phyloP scores from a whole-genome alignment of 2,113 vertebrate genomes.

The Damaliscus lunatus region DNA sequence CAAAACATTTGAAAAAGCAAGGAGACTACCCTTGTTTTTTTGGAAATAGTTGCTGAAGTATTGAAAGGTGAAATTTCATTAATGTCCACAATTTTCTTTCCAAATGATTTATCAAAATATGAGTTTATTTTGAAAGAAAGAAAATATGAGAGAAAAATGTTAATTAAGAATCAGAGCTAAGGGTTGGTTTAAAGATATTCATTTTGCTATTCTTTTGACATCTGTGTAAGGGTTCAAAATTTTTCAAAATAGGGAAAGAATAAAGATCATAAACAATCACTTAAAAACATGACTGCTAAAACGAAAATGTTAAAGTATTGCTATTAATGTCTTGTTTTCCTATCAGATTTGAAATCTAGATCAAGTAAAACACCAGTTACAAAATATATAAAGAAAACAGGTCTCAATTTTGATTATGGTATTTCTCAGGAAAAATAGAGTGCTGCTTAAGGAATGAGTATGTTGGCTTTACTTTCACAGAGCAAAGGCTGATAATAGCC shows the following conservation, averaged over 20 bases:
- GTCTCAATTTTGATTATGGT: neutral
- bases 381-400: neutral
- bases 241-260: neutral
- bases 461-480: neutral
- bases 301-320: neutral
- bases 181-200: neutral
- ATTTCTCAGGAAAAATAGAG: neutral
- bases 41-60: neutral
- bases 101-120: neutral
- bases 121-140: neutral
- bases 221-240: neutral
- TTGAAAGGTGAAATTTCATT: neutral
- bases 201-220: neutral
- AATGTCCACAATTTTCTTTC: neutral
- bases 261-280: neutral
- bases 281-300: neutral
- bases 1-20: neutral
- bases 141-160: neutral
- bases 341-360: constrained; percentile 10
- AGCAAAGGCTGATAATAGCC: neutral
- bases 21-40: neutral
- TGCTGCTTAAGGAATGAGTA: neutral
- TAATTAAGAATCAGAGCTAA: neutral
- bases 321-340: neutral
- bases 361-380: neutral